phyloP scores from a whole-genome alignment of 1,140 invertebrate genomes.

The Alviniconcha marisindica region DNA sequence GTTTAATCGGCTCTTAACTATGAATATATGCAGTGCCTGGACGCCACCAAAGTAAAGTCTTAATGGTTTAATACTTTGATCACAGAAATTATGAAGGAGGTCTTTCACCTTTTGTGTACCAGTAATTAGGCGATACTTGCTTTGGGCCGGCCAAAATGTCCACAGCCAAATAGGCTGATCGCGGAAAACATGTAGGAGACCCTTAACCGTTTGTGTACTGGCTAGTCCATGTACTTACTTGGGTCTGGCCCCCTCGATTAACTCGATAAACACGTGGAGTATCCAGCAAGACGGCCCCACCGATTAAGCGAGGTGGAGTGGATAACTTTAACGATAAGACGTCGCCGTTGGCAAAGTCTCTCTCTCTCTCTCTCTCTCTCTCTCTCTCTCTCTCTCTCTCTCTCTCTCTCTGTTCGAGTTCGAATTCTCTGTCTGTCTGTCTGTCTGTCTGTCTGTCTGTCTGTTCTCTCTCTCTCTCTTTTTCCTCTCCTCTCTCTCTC shows the following conservation, averaged over 20 bases:
- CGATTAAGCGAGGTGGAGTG: neutral
- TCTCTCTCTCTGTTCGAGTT: neutral
- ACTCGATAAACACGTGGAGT: neutral
- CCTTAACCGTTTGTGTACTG: neutral
- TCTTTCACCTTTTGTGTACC: neutral
- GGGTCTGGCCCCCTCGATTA: neutral
- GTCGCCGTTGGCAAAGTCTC: neutral
- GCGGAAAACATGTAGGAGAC: neutral
- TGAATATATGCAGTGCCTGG: no score
- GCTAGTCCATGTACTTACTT: neutral
- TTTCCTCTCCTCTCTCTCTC: neutral
- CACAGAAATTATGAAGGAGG: no score
- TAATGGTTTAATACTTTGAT: no score
- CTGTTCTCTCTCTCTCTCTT: constrained; percentile 4
- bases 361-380: constrained; percentile 19
- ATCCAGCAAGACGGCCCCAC: neutral
- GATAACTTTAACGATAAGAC: neutral
- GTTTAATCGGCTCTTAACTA: no score
- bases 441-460: neutral
- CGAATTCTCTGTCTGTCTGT: neutral
- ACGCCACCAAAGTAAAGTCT: no score
- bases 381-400: neutral
- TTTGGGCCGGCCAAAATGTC: neutral
- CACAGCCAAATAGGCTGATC: neutral
- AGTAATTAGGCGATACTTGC: neutral